phyloP scores from a whole-genome alignment of 2,888 invertebrate species.

The Octonoba sinensis region DNA sequence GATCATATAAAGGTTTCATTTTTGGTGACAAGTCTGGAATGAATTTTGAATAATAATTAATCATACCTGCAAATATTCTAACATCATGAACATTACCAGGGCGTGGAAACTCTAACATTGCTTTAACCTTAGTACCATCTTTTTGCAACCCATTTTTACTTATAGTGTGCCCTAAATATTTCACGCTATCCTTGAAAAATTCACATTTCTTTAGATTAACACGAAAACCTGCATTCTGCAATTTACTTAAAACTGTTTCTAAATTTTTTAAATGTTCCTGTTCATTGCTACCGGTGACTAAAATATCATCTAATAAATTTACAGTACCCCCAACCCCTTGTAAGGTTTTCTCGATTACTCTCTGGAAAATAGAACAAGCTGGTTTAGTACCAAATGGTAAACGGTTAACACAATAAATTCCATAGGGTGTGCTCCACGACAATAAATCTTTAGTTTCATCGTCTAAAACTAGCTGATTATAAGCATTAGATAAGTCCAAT shows the following conservation, averaged over 20 bases:
- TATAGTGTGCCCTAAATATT: slow-evolving; percentile 11
- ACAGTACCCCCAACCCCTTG: too few species aligned
- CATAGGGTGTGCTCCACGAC: too few species aligned
- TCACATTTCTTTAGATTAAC: slow-evolving; percentile 13
- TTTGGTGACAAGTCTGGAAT: not conserved
- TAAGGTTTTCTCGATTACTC: too few species aligned
- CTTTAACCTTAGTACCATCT: too few species aligned
- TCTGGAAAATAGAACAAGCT: too few species aligned
- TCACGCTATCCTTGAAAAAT: slow-evolving; percentile 13
- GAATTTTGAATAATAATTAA: slow-evolving; percentile 15
- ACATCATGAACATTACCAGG: too few species aligned
- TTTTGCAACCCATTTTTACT: slow-evolving; percentile 13
- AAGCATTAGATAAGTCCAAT: too few species aligned
- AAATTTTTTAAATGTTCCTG: slow-evolving; percentile 1
- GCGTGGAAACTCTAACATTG: too few species aligned
- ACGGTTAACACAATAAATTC: too few species aligned
- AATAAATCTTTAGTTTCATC: too few species aligned
- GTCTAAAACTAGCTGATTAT: too few species aligned
- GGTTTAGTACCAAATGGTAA: too few species aligned
- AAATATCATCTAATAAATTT: not conserved
- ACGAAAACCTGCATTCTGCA: not conserved
- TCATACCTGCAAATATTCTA: slow-evolving; percentile 7
- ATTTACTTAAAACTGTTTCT: not conserved
- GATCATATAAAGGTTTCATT: slow-evolving; percentile 16
- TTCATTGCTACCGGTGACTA: not conserved